Evolutionary conservation across 1,140 invertebrate genomes (phyloP).

Genomic region (Monomorium pharaonis): DNA sequence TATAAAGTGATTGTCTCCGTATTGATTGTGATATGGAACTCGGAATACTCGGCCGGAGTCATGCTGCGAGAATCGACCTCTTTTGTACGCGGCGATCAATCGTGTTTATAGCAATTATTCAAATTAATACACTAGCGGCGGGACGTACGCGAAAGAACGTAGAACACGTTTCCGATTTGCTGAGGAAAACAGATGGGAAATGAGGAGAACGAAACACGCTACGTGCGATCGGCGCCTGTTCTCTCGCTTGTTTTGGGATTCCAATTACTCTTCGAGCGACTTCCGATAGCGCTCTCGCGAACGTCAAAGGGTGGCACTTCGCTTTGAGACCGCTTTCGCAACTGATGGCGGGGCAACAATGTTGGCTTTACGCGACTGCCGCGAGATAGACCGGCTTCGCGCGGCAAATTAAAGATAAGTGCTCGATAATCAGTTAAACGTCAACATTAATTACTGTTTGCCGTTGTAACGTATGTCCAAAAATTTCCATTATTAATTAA

Average conservation of each 20-base stretch:
- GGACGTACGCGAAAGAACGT: background rate
- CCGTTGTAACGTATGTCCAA: background rate
- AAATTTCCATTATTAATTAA: background rate
- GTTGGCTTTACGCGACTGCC: conserved; percentile 13
- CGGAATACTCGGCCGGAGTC: background rate
- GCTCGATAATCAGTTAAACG: background rate
- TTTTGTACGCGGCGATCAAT: background rate
- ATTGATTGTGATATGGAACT: conserved; percentile 9
- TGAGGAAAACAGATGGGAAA: background rate
- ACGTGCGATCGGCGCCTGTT: conserved; percentile 9
- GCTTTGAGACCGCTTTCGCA: conserved; percentile 37
- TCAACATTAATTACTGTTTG: background rate
- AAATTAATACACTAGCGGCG: conserved; percentile 18
- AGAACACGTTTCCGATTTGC: background rate
- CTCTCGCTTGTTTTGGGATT: conserved; percentile 45
- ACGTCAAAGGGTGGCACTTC: conserved; percentile 32
- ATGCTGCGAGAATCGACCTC: background rate
- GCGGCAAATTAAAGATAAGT: conserved; percentile 24
- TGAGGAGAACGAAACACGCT: background rate
- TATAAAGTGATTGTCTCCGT: background rate
- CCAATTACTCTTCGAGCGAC: conserved; percentile 52
- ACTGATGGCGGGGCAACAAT: background rate
- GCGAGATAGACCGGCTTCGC: background rate
- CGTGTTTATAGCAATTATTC: conserved; percentile 44
- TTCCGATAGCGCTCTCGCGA: conserved; percentile 43